Conservation (phyloP, 2,888 invertebrate genomes). For the Synergus japonicus region DNA sequence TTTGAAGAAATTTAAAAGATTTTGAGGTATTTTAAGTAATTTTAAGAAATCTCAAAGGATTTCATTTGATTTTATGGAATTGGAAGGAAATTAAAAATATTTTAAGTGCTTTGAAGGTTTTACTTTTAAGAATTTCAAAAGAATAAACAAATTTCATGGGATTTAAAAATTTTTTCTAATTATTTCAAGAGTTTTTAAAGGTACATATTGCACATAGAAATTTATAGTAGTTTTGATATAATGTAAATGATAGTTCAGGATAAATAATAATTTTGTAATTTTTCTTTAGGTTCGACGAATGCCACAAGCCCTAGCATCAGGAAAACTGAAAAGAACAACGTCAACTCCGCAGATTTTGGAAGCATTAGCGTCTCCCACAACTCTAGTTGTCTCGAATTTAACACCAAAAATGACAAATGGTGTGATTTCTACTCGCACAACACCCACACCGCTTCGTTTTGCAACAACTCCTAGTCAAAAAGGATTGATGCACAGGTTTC, state of each 20-base stretch:
- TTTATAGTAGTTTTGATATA: background rate
- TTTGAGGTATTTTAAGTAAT: no score
- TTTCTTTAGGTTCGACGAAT: constrained; percentile 69
- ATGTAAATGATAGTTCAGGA: background rate
- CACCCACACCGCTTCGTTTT: constrained; percentile 78
- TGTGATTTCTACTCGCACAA: constrained; percentile 65
- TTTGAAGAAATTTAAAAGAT: no score
- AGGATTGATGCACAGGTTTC: constrained; percentile 89
- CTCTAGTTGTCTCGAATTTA: constrained; percentile 53
- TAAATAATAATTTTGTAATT: background rate
- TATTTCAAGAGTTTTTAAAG: no score
- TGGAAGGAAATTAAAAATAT: no score
- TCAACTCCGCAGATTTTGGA: constrained; percentile 73
- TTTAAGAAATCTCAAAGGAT: no score
- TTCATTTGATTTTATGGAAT: no score
- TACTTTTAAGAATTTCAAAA: no score
- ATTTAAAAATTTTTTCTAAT: no score
- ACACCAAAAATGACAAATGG: constrained; percentile 73
- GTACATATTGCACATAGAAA: no score
- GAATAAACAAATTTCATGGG: no score
- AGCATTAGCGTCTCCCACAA: constrained; percentile 47
- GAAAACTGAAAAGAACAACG: constrained; percentile 71
- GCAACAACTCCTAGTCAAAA: constrained; percentile 84
- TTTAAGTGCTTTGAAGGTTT: no score
- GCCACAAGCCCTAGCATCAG: constrained; percentile 69